Evolutionary conservation across 1,140 invertebrate species (phyloP), one percentile per base, ranked within the genome.

Genomic region (Chironomus tepperi): DNA sequence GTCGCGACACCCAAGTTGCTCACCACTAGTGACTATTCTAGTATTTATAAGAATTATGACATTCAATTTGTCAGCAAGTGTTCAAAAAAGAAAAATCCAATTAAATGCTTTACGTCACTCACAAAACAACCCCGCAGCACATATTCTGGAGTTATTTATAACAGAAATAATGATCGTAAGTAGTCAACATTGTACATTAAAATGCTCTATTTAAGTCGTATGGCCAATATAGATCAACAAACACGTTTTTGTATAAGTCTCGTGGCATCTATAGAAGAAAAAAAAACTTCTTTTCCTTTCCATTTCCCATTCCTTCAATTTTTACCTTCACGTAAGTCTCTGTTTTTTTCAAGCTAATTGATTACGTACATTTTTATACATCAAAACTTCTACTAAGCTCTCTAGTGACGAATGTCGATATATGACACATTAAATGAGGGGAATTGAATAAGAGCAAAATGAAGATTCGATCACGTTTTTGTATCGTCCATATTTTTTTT

Each of bases 401-500:
- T 57, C 15, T n/a, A n/a, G 47, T 57, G 47, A 57, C 47, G 12
- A 57, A 57, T n/a, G 47, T 57, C 47, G n/a, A 57, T 57, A 57
- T 8, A 57, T 34, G 24, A 34, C 24, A 34, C 24, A 34, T 5
- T 2, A 5, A 34, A 34, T 5, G 24, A 34, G 24, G 24, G 24
- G 24, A 34, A 34, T 34, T 34, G 24, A 34, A 5, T 34, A 34
- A 34, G 24, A 34, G 24, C 24, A 34, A 47, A 15, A n/a, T n/a
- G 47, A 57, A 57, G n/a, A 57, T 57, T 57, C 24, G 47, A 57
- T 57, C 47, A 57, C 47, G 47, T 57, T 57, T 57, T 12, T 57
- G 47, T 8, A 57, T n/a, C n/a, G 47, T 57, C 10, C 47, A 57
- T 57, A 57, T 57, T 8, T 57, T 57, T 57, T 57, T 8, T 12